Base-by-base conservation (phyloP, 2,888 invertebrate species). In the Ametastegia equiseti region DNA sequence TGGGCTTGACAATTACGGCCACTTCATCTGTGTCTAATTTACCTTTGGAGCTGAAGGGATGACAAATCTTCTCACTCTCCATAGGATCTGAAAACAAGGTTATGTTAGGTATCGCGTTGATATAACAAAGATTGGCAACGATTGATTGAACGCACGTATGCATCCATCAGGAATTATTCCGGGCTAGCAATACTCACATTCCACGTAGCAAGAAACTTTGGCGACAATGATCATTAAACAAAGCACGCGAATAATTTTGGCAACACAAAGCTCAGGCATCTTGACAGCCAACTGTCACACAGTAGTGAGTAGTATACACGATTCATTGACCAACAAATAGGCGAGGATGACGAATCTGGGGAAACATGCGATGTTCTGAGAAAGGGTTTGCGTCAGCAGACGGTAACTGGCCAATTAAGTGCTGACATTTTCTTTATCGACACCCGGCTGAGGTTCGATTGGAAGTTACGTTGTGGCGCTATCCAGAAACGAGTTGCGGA, bases 1-100 rank as follows among this genome's bases (percentile, higher is more conserved):
- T 63, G 2, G 86, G 83, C 0, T 80, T 69, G 5, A 86, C 75
- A n/a, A 84, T 71, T 0, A 85, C 63, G 0, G 83, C 83, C 13
- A 67, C 77, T 13, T 85, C 75, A 7, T 50, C 65, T 11, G 19
- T 13, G 15, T 80, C 30, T 33, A 80, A 36, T 15, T 73, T 73
- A 45, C 30, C 27, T 77, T 86, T 87, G 15, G 73, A 79, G 4
- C 71, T 81, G 0, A 85, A 45, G 0, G 83, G 82, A 79, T 88
- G 82, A 42, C 90, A 90, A 77, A 90, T 84, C 27, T 54, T 79
- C 0, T 84, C 84, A 7, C 82, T 81, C 4, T 86, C 86, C 82
- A 90, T 77, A 23, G 80, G 77, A 83, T 86, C 90, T 90, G 60
- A n/a, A 83, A 63, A n/a, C n/a, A 39, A 19, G 30, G 60, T 63